phyloP scores from a whole-genome alignment of 2,113 vertebrate species.

The Ivindomyrus marchei region DNA sequence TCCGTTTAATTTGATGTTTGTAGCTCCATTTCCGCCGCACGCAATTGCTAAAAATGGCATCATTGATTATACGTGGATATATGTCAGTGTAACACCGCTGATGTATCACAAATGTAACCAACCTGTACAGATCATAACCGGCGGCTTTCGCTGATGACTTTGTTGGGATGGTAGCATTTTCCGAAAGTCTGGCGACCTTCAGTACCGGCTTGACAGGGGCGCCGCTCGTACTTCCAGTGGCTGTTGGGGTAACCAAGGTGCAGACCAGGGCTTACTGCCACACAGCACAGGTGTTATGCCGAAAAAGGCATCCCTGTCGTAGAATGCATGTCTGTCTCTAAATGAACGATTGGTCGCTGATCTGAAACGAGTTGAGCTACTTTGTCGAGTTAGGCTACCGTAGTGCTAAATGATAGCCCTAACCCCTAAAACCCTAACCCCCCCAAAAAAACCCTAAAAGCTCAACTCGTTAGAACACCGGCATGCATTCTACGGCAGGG shows the following conservation, averaged over 20 bases:
- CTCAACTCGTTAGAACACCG: no score
- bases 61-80: not conserved
- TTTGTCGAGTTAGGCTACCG: no score
- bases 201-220: conserved; percentile 37
- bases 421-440: no score
- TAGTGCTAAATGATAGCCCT: not conserved
- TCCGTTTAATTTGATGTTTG: not conserved
- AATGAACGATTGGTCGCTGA: no score
- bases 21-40: not conserved
- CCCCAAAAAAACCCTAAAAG: not conserved
- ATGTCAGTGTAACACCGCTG: not conserved
- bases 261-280: conserved; percentile 9
- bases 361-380: no score
- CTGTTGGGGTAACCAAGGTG: conserved; percentile 43
- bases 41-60: not conserved
- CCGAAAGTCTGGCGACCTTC: conserved; percentile 73
- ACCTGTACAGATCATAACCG: conserved; percentile 94
- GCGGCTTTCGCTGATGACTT: conserved; percentile 77
- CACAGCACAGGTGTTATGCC: not conserved
- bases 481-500: not conserved
- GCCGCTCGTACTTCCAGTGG: conserved; percentile 52
- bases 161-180: conserved; percentile 74
- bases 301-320: no score
- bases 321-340: no score
- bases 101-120: conserved; percentile 28